Conservation (phyloP, 2,113 vertebrate genomes). For the Dolichotis patagonum region DNA sequence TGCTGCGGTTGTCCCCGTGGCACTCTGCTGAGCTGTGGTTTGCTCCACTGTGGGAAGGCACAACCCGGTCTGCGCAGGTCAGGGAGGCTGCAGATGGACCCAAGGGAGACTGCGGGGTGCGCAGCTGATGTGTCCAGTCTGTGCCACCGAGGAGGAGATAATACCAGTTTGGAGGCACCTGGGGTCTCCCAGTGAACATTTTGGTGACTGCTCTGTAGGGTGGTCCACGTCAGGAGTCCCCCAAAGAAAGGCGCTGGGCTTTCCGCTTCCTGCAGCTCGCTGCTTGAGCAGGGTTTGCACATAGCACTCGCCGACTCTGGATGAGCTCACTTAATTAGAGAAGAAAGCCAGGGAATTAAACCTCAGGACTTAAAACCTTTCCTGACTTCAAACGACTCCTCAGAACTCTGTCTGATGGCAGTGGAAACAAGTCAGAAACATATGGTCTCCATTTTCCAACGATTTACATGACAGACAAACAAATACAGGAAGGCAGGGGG, state of each 20-base stretch:
- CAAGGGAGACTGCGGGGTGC: neutral
- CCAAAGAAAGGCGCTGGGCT: neutral
- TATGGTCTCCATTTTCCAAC: neutral
- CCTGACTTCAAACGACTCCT: neutral
- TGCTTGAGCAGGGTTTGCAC: accelerated
- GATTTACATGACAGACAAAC: neutral
- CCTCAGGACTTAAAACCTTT: neutral
- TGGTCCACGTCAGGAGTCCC: accelerated
- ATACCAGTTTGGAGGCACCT: neutral
- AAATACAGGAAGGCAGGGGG: neutral
- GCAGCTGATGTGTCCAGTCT: neutral
- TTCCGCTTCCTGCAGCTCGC: neutral
- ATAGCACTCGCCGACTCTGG: neutral
- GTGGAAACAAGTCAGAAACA: slow-evolving; percentile 15
- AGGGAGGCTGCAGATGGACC: neutral
- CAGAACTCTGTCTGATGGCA: neutral
- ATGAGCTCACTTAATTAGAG: neutral
- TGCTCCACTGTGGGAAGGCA: neutral
- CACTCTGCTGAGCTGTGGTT: neutral
- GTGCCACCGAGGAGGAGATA: neutral
- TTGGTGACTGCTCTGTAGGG: neutral
- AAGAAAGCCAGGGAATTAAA: neutral
- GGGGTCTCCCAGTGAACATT: neutral
- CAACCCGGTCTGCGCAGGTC: accelerated
- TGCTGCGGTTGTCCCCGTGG: accelerated